Conservation (phyloP, 2,888 invertebrate genomes). For the Schizotus pectinicornis region DNA sequence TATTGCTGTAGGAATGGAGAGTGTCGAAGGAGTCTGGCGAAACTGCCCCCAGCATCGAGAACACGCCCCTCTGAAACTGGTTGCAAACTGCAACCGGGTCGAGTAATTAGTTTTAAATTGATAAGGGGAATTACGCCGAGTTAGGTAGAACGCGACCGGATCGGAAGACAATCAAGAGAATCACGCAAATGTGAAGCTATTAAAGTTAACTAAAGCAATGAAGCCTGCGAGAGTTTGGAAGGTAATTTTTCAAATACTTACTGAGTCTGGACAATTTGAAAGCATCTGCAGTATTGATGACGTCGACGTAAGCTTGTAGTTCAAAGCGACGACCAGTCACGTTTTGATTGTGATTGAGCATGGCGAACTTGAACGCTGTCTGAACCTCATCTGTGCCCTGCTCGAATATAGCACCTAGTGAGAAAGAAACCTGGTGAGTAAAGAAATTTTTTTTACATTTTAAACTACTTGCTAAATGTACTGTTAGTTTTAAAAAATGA, state of each 20-base stretch:
- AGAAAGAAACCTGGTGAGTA: conserved; percentile 19
- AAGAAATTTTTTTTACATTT: not conserved
- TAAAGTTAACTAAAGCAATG: not conserved
- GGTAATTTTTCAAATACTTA: conserved; percentile 63
- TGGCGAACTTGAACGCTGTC: conserved; percentile 90
- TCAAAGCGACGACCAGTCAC: conserved; percentile 80
- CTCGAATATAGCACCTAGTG: conserved; percentile 88
- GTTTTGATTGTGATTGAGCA: conserved; percentile 86
- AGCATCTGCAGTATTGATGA: conserved; percentile 91
- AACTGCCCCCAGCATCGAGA: conserved; percentile 89
- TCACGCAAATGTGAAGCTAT: not conserved
- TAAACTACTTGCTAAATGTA: not conserved
- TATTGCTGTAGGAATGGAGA: conserved; percentile 91
- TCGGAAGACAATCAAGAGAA: not conserved
- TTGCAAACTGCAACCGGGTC: conserved; percentile 75
- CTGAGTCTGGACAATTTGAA: conserved; percentile 90
- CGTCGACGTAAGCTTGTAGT: conserved; percentile 86
- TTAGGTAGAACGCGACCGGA: too few relatives aligned
- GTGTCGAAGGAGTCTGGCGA: conserved; percentile 95
- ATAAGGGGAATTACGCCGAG: too few relatives aligned
- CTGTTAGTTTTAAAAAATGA: not conserved
- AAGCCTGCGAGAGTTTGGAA: not conserved
- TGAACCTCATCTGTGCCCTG: conserved; percentile 92
- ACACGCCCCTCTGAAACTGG: conserved; percentile 88
- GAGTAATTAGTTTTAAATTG: not conserved